Evolutionary conservation across 2,888 invertebrate genomes (phyloP).

Genomic region (Macrosiphum euphorbiae): DNA sequence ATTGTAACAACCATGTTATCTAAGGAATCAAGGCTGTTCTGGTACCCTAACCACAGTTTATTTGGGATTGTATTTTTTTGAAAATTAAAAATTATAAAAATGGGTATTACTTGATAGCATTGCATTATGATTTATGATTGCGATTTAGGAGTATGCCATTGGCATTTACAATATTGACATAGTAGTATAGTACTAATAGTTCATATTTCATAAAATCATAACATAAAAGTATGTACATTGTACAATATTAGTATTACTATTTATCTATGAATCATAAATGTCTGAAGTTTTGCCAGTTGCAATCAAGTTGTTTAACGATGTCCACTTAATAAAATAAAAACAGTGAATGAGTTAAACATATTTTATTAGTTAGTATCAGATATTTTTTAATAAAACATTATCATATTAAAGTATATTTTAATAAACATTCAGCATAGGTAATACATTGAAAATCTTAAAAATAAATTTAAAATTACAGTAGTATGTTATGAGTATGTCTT

Average conservation of each 20-base stretch:
- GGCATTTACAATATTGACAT: neutral
- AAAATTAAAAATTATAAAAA: neutral
- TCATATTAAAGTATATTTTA: neutral
- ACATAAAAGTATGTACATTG: neutral
- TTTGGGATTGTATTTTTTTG: too few species aligned
- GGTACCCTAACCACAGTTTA: too few species aligned
- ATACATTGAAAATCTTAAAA: conserved; percentile 1
- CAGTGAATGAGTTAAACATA: neutral
- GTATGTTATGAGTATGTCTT: too few species aligned
- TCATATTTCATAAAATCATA: neutral
- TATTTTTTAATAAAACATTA: conserved; percentile 16
- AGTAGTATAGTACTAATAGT: neutral
- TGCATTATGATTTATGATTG: neutral
- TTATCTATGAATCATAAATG: neutral
- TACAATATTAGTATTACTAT: too few species aligned
- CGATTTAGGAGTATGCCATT: neutral
- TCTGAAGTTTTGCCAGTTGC: neutral
- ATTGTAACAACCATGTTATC: neutral
- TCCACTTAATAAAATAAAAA: neutral
- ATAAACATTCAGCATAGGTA: neutral
- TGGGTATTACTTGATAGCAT: neutral
- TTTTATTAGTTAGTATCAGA: neutral
- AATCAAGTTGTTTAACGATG: neutral
- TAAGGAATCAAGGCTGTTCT: too few species aligned
- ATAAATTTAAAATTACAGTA: neutral